Evolutionary conservation across 2,888 invertebrate genomes (phyloP), one percentile per base, ranked within the genome.

Genomic region (Athalia rosae): DNA sequence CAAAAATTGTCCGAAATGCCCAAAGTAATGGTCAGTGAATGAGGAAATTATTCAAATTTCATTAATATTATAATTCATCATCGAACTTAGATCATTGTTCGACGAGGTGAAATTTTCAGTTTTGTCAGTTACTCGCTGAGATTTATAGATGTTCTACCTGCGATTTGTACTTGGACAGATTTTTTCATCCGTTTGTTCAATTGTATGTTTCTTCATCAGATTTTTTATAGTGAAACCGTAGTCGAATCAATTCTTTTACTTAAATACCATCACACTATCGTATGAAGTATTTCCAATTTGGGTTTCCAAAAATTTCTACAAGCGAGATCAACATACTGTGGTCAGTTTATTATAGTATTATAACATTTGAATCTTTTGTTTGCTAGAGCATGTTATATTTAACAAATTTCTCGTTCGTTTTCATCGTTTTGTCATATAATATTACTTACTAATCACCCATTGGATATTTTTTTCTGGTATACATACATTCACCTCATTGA

Each of bases 351-450:
- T 83, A 82, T 84, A 80, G 84, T 59, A 59, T 76, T 58, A 69
- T 47, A 76, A 71, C 53, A 79, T 63, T 74, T 71, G 67, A 3
- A 77, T 77, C 59, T 56, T 67, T 69, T 80, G 81, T 84, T 86
- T 86, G 83, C 84, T 84, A 82, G 82, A 83, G 88, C 87, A 87
- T 87, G 88, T 81, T 82, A 77, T 82, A 82, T 84, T 81, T 79
- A 82, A 77, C 79, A 79, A 80, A 73, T 81, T 79, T 79, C 78
- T 79, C 79, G 61, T 74, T 53, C 61, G 77, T 80, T 63, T 76
- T 73, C 71, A 74, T 80, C 76, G 66, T 58, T 79, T 50, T 11
- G 66, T 76, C 79, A 62, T 69, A 48, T 61, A 45, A 77, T 50
- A 59, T 53, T 50, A 61, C 48, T 28, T 61, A 74, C 74, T 74